Conservation (phyloP, 92 coral and sea anemone species). For the Epizoanthus ramosus region DNA sequence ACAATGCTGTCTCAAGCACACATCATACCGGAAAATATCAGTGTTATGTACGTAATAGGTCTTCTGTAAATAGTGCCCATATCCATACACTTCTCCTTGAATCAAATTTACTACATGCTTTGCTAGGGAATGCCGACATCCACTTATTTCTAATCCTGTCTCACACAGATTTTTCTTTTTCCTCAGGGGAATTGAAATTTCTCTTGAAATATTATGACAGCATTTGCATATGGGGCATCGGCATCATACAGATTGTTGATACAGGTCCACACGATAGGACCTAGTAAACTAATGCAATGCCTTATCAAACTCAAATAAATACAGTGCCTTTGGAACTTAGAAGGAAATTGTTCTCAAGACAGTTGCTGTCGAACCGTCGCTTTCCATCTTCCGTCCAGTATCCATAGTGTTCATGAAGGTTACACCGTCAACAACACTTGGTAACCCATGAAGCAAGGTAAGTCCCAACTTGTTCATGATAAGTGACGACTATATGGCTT, state of each 20-base stretch:
- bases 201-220: too few species aligned
- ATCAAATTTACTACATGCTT: slow-evolving; percentile 37
- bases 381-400: neutral
- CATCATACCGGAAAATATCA: slow-evolving; percentile 39
- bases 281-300: neutral
- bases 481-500: neutral
- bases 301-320: slow-evolving; percentile 2
- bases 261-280: too few species aligned
- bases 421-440: slow-evolving; percentile 15
- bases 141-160: slow-evolving; percentile 36
- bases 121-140: slow-evolving; percentile 43
- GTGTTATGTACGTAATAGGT: neutral
- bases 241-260: too few species aligned
- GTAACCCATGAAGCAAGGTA: too few species aligned
- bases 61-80: slow-evolving; percentile 36
- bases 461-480: slow-evolving; percentile 5
- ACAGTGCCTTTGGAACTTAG: slow-evolving; percentile 32
- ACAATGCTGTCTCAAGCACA: too few species aligned
- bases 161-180: slow-evolving; percentile 41
- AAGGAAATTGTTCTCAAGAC: neutral
- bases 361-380: neutral
- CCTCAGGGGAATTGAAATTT: too few species aligned
- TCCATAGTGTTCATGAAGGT: slow-evolving; percentile 38
- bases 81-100: slow-evolving; percentile 42
- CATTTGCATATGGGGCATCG: too few species aligned